Percentiles rank a stretch among this genome's conserved stretches.
phyloP scores from a whole-genome alignment of 2,888 invertebrate genomes.

The Podabrus alpinus region DNA sequence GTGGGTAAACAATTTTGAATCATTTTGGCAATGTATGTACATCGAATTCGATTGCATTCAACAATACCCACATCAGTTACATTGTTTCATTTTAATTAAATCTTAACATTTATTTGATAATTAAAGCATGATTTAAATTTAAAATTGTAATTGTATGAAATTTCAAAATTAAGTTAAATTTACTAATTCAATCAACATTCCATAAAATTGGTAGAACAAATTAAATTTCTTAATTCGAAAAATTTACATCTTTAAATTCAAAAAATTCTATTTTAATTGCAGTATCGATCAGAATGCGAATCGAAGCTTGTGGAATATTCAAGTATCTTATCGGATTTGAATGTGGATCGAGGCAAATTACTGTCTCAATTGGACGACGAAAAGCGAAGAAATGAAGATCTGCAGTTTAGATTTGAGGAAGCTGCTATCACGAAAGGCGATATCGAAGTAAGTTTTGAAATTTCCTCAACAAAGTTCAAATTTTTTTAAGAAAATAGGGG shows the following conservation, averaged over 20 bases:
- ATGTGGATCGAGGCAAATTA: constrained; percentile 62
- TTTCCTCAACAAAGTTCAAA: background rate
- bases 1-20: background rate
- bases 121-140: background rate
- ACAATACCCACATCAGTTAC: background rate
- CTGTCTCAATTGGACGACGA: constrained; percentile 75
- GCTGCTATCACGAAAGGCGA: constrained; percentile 88
- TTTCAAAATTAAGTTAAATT: background rate
- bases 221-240: no score
- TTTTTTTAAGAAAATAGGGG: background rate
- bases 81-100: background rate
- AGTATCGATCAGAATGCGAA: constrained; percentile 63
- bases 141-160: background rate
- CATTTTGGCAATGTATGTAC: background rate
- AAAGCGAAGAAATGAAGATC: constrained; percentile 81
- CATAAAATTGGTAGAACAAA: background rate
- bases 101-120: background rate
- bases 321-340: constrained; percentile 58
- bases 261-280: constrained; percentile 32
- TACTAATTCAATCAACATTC: background rate
- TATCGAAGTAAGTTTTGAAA: constrained; percentile 72
- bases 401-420: constrained; percentile 90
- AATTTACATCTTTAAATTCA: no score
- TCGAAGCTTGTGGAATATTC: constrained; percentile 63
- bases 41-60: background rate